A percentile compares a stretch with the other conserved stretches of the same genome.
Conservation (phyloP, 53 echinoderm and acorn worm species). For the Luidia sarsii region DNA sequence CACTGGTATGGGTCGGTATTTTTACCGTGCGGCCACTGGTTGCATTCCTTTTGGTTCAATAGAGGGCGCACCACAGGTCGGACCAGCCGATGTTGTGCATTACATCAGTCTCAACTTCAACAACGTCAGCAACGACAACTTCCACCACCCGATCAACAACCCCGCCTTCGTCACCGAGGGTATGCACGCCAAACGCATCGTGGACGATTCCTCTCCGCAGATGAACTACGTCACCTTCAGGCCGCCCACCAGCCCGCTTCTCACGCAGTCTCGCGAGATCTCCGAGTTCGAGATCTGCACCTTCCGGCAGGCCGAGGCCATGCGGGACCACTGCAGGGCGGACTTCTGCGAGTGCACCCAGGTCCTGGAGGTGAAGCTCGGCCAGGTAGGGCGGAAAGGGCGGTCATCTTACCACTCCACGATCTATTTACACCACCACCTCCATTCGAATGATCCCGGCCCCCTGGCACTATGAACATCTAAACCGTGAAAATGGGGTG, state of each 20-base stretch:
- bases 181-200: neutral
- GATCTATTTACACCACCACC: too few relatives aligned
- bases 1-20: too few relatives aligned
- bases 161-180: slow-evolving; percentile 53
- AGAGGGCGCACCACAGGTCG: neutral
- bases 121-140: slow-evolving; percentile 64
- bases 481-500: too few relatives aligned
- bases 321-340: slow-evolving; percentile 45
- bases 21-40: too few relatives aligned
- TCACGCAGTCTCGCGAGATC: slow-evolving; percentile 65
- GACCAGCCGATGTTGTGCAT: slow-evolving; percentile 1
- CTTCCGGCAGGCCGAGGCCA: slow-evolving; percentile 27
- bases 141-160: slow-evolving; percentile 61
- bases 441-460: too few relatives aligned
- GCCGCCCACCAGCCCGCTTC: slow-evolving; percentile 50
- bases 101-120: neutral
- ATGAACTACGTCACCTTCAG: slow-evolving; percentile 74
- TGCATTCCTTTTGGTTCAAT: too few relatives aligned
- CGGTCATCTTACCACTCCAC: too few relatives aligned
- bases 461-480: too few relatives aligned
- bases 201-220: slow-evolving; percentile 59
- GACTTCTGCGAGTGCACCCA: slow-evolving; percentile 81
- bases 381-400: slow-evolving; percentile 67
- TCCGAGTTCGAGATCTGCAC: slow-evolving; percentile 56
- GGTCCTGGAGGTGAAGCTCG: slow-evolving; percentile 56